phyloP scores from a whole-genome alignment of 2,113 vertebrate genomes.

The Sisor rabdophorus region DNA sequence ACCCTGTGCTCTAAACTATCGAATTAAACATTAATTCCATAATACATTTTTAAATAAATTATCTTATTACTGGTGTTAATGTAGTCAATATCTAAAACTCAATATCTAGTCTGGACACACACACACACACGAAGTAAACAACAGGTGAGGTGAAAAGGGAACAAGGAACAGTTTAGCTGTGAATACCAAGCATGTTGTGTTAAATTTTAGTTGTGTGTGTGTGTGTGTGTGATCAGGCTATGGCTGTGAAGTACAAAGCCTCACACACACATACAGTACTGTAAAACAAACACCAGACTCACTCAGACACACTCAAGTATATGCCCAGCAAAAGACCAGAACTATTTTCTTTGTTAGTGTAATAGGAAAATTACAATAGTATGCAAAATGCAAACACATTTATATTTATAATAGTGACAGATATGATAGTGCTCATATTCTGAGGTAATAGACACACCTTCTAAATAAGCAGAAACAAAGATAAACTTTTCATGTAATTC shows the following conservation, averaged over 20 bases:
- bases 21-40: neutral
- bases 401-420: constrained; percentile 1
- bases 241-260: constrained; percentile 20
- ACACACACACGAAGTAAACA: neutral
- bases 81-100: neutral
- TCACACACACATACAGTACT: constrained; percentile 6
- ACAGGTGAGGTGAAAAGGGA: no score
- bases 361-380: neutral
- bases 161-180: neutral
- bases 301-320: constrained; percentile 47
- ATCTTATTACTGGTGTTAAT: neutral
- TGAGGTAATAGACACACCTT: constrained; percentile 13
- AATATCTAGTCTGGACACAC: neutral
- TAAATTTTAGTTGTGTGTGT: neutral
- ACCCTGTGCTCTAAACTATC: neutral
- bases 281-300: constrained; percentile 15
- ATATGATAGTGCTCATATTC: constrained; percentile 1
- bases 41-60: neutral
- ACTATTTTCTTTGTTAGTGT: neutral
- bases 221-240: constrained; percentile 29
- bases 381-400: neutral
- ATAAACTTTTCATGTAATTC: constrained; percentile 13
- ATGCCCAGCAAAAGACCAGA: constrained; percentile 29
- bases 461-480: constrained; percentile 17
- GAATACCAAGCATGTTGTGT: neutral